Conservation (phyloP, 2,797 vertebrate species). For the Natrix natrix region DNA sequence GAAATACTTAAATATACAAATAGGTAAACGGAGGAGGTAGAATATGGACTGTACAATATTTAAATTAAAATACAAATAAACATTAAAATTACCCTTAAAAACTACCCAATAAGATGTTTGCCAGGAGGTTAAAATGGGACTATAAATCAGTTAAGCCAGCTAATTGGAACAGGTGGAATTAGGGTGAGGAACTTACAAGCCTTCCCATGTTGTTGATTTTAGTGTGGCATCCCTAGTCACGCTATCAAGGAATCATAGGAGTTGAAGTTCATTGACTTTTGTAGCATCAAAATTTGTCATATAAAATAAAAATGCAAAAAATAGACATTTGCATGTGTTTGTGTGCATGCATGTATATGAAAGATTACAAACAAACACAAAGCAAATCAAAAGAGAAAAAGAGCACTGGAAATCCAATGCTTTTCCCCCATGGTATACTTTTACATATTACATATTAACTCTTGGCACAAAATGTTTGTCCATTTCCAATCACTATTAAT, state of each 20-base stretch:
- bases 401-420: background rate
- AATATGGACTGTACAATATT: no score
- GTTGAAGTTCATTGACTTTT: background rate
- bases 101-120: no score
- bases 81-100: no score
- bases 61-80: no score
- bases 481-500: slow-evolving; percentile 31
- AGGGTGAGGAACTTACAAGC: background rate
- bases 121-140: no score
- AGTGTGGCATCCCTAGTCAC: background rate
- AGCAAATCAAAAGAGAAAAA: background rate
- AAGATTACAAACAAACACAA: background rate
- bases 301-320: background rate
- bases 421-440: slow-evolving; percentile 49
- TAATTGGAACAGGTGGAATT: no score
- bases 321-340: background rate
- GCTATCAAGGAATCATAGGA: background rate
- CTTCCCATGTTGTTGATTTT: background rate
- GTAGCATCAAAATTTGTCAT: background rate
- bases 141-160: no score
- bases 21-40: no score
- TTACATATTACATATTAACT: slow-evolving; percentile 47
- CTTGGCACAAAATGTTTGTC: slow-evolving; percentile 43
- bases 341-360: background rate
- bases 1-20: no score